phyloP scores from a whole-genome alignment of 2,113 vertebrate genomes.

The Eptesicus fuscus region DNA sequence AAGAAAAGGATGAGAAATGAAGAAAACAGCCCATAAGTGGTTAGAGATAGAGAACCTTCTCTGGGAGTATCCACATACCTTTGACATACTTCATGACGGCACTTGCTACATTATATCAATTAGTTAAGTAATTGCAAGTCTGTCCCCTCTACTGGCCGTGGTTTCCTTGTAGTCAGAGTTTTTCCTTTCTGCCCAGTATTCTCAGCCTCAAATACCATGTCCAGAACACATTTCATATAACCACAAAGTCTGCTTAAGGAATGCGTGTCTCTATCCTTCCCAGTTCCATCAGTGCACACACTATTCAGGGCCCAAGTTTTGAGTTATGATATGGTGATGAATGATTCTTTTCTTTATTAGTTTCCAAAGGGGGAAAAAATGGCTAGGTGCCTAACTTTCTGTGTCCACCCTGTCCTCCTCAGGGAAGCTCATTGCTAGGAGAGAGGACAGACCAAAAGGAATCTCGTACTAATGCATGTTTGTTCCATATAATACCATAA shows the following conservation, averaged over 20 bases:
- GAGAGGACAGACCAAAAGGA: background rate
- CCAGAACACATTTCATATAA: background rate
- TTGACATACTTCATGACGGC: background rate
- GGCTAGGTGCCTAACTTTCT: background rate
- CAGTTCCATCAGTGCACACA: background rate
- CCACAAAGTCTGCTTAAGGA: background rate
- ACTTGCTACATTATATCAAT: background rate
- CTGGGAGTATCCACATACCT: background rate
- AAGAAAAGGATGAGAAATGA: background rate
- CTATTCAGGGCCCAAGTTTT: background rate
- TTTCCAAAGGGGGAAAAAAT: background rate
- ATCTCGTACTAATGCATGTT: background rate
- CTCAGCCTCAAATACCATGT: background rate
- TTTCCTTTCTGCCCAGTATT: background rate
- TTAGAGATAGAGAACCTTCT: background rate
- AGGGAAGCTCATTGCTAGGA: no score
- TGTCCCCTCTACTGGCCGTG: background rate
- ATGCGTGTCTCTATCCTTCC: background rate
- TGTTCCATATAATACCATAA: accelerated
- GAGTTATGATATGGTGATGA: background rate
- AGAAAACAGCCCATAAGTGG: background rate
- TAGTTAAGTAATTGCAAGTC: background rate
- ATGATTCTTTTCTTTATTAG: background rate
- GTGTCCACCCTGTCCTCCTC: background rate
- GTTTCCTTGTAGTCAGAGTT: background rate